A percentile compares a stretch with the other conserved stretches of the same genome.
Conservation (phyloP, 2,888 invertebrate genomes). For the Chymomyza procnemis region DNA sequence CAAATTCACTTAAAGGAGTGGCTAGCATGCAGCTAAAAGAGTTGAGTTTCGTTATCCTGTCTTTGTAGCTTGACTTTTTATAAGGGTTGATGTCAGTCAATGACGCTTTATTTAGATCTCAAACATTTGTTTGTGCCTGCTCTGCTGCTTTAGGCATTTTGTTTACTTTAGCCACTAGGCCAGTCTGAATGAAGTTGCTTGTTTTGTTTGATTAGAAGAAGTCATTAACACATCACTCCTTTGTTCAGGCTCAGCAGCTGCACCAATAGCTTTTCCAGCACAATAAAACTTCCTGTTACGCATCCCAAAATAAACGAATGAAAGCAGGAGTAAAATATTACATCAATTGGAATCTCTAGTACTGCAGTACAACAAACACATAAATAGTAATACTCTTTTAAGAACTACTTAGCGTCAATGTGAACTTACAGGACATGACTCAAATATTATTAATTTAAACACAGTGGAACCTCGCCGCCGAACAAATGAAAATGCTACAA, state of each 20-base stretch:
- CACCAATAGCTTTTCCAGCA: conserved; percentile 10
- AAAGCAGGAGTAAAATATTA: too few species aligned
- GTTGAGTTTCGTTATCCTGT: conserved; percentile 40
- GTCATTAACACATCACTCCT: conserved; percentile 53
- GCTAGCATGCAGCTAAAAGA: neutral
- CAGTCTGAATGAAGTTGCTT: neutral
- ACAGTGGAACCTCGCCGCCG: too few species aligned
- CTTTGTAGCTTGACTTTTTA: conserved; percentile 22
- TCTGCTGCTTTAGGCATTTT: conserved; percentile 18
- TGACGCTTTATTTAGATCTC: conserved; percentile 35
- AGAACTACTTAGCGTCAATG: too few species aligned
- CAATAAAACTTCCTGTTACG: conserved; percentile 4
- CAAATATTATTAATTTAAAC: too few species aligned
- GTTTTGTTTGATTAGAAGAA: conserved; percentile 58
- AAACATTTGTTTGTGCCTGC: conserved; percentile 54
- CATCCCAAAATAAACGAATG: too few species aligned
- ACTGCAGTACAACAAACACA: too few species aligned
- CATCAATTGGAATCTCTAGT: too few species aligned
- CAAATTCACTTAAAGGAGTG: neutral
- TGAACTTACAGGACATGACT: too few species aligned
- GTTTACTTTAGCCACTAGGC: conserved; percentile 23
- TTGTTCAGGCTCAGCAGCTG: conserved; percentile 31
- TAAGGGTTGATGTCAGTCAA: conserved; percentile 56
- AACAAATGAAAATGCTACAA: too few species aligned
- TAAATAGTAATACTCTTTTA: too few species aligned